Conservation (phyloP, 1,140 invertebrate genomes). For the Megalopta genalis region DNA sequence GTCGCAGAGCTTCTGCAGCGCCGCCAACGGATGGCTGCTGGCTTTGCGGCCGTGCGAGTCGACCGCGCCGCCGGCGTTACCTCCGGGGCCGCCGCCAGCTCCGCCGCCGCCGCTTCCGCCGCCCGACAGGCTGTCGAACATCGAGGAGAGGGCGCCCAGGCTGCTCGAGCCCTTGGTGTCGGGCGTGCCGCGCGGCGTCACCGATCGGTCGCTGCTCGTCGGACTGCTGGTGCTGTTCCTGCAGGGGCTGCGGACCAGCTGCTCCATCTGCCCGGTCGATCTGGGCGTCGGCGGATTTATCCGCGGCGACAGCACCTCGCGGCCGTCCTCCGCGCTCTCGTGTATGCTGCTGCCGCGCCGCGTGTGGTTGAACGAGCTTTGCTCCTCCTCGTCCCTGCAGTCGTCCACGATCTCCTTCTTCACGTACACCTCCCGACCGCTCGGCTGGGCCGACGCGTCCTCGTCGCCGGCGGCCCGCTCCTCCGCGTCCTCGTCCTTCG, state of each 20-base stretch:
- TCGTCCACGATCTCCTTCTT: constrained; percentile 78
- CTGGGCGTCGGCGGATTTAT: constrained; percentile 81
- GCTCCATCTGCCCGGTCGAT: constrained; percentile 71
- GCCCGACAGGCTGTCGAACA: constrained; percentile 91
- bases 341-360: constrained; percentile 70
- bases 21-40: constrained; percentile 93
- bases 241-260: constrained; percentile 81
- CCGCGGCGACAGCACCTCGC: constrained; percentile 79
- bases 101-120: constrained; percentile 80
- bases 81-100: constrained; percentile 78
- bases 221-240: constrained; percentile 85
- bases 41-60: constrained; percentile 82
- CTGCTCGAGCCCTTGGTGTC: constrained; percentile 86
- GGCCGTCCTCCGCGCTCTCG: constrained; percentile 70
- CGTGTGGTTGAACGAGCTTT: constrained; percentile 71
- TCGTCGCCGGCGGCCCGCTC: constrained; percentile 65
- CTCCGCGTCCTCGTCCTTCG: constrained; percentile 75
- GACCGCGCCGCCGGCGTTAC: constrained; percentile 72
- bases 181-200: constrained; percentile 85
- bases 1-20: constrained; percentile 96
- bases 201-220: constrained; percentile 86
- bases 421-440: constrained; percentile 70
- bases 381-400: constrained; percentile 73
- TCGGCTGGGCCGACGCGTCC: constrained; percentile 59
- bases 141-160: constrained; percentile 91